A percentile compares a stretch with the other conserved stretches of the same genome.
Evolutionary conservation across 2,888 invertebrate genomes (phyloP).

Genomic region (Eupithecia inturbata): DNA sequence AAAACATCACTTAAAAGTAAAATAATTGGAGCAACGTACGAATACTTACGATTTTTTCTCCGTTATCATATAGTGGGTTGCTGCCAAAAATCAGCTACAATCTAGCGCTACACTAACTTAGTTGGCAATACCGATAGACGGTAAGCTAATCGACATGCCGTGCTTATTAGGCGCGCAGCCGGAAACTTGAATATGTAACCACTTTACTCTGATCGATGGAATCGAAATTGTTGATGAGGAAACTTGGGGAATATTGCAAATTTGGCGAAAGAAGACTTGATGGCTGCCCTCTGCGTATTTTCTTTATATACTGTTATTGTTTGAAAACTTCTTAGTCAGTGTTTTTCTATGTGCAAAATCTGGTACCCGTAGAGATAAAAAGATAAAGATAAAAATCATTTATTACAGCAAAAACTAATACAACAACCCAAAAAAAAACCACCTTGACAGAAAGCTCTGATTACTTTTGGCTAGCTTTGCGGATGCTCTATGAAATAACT

Average conservation of each 20-base stretch:
- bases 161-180: conserved; percentile 34
- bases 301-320: background rate
- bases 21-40: background rate
- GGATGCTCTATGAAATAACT: background rate
- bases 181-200: conserved; percentile 36
- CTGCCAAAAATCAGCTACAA: conserved; percentile 20
- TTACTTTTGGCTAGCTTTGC: background rate
- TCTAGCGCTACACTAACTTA: conserved; percentile 17
- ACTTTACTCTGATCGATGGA: conserved; percentile 31
- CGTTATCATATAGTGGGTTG: background rate
- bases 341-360: background rate
- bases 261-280: background rate
- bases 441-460: background rate
- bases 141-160: conserved; percentile 23
- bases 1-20: background rate
- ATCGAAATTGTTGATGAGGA: conserved; percentile 33
- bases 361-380: background rate
- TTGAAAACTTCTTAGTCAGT: background rate
- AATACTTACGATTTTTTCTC: background rate
- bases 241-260: conserved; percentile 22
- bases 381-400: too few species aligned
- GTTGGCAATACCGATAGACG: conserved; percentile 26
- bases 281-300: background rate
- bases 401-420: too few species aligned
- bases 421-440: too few species aligned